Conservation (phyloP, 2,113 vertebrate species). For the Catharus minimus region DNA sequence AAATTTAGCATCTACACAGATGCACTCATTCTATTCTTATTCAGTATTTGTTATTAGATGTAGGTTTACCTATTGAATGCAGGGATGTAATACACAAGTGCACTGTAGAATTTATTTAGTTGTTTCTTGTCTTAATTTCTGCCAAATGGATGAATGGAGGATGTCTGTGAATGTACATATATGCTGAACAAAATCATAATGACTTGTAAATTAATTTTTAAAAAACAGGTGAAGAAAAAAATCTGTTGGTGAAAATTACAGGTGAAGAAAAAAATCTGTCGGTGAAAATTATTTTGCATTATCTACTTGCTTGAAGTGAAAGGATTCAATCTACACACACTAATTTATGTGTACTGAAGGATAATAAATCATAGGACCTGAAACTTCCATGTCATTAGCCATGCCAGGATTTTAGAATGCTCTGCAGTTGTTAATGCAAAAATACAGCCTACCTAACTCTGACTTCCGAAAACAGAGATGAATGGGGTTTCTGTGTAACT, state of each 20-base stretch:
- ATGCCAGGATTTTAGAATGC: slow-evolving; percentile 42
- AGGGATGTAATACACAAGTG: background rate
- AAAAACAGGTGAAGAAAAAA: slow-evolving; percentile 43
- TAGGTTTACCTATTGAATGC: background rate
- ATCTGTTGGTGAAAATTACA: background rate
- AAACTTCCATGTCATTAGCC: slow-evolving; percentile 2
- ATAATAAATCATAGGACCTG: slow-evolving; percentile 44
- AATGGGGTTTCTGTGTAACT: background rate
- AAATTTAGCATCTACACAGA: background rate
- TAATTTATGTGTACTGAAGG: slow-evolving; percentile 24
- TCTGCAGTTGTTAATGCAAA: slow-evolving; percentile 52
- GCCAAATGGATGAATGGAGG: background rate
- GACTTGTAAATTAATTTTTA: background rate
- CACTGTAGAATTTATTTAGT: background rate
- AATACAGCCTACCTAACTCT: background rate
- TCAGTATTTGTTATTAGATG: background rate
- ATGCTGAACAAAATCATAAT: slow-evolving; percentile 18
- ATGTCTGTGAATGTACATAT: background rate
- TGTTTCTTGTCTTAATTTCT: slow-evolving; percentile 3
- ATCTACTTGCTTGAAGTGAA: background rate
- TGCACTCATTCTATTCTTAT: background rate
- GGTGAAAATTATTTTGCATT: background rate
- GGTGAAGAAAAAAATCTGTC: slow-evolving; percentile 45
- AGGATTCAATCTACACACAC: background rate
- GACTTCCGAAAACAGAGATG: slow-evolving; percentile 27